A percentile compares a stretch with the other conserved stretches of the same genome.
These are phyloP conservation scores for Tolmerus cingulatus DNA, from an alignment of 2,888 invertebrate species.

Conservation along the genomic window DNA sequence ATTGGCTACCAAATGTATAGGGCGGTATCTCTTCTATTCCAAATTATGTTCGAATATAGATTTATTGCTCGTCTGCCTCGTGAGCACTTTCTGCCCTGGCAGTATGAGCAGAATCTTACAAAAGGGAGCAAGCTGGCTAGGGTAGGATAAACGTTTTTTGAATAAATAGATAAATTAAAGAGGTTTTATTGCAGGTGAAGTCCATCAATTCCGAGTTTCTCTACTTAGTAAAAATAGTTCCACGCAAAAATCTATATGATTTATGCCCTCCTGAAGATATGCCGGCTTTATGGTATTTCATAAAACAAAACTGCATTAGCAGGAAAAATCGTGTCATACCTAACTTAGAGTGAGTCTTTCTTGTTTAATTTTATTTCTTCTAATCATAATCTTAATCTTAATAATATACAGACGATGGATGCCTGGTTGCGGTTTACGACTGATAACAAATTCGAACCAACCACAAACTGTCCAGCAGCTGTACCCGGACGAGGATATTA, in stretches of 20 bases:
- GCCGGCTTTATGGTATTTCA: constrained; percentile 74
- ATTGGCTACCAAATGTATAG: constrained; percentile 67
- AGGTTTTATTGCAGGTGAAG: constrained; percentile 51
- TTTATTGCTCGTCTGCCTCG: constrained; percentile 70
- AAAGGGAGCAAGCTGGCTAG: constrained; percentile 56
- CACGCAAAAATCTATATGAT: constrained; percentile 66
- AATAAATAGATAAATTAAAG: not conserved
- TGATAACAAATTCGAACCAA: constrained; percentile 63
- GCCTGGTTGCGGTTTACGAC: constrained; percentile 74
- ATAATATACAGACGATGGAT: constrained; percentile 74
- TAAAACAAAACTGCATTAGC: constrained; percentile 70
- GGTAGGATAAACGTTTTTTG: constrained; percentile 48
- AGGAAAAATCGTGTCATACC: constrained; percentile 72
- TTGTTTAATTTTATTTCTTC: not conserved
- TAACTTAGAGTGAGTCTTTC: constrained; percentile 71
- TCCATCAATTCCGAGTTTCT: constrained; percentile 66
- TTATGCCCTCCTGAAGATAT: constrained; percentile 68
- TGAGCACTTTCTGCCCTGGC: constrained; percentile 74
- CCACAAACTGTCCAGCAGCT: constrained; percentile 45
- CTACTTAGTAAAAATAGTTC: constrained; percentile 72
- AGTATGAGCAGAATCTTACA: constrained; percentile 55
- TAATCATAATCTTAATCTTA: not conserved
- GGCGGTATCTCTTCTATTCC: constrained; percentile 70
- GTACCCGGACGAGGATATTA: constrained; percentile 51
- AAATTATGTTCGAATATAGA: constrained; percentile 72